phyloP scores from a whole-genome alignment of 2,888 invertebrate species.

The Tenthredo notha region DNA sequence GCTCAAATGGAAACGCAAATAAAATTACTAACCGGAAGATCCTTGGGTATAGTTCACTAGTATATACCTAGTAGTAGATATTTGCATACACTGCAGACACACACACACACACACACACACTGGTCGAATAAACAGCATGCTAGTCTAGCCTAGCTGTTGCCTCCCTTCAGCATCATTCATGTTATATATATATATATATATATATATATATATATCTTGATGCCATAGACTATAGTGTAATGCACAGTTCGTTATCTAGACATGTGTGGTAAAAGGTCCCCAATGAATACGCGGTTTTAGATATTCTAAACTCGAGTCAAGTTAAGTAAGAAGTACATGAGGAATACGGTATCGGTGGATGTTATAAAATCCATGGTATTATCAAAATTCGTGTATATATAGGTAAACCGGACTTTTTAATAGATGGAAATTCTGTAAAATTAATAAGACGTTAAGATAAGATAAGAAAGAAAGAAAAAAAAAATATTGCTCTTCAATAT shows the following conservation, averaged over 20 bases:
- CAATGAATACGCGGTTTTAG: conserved; percentile 19
- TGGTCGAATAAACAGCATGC: not conserved
- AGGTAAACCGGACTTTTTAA: not conserved
- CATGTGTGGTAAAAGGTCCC: conserved; percentile 26
- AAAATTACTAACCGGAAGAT: conserved; percentile 35
- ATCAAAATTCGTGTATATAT: not conserved
- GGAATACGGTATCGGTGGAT: not conserved
- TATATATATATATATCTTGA: not conserved
- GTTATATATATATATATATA: not conserved
- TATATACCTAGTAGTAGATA: not conserved
- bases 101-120: not conserved
- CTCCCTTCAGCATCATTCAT: not conserved
- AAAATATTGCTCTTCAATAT: no score
- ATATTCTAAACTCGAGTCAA: conserved; percentile 34
- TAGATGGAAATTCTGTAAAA: no score
- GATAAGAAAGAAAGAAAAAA: no score
- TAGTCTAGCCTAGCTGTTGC: not conserved
- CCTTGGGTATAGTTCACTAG: not conserved
- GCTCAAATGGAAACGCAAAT: not conserved
- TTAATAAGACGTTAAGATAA: no score
- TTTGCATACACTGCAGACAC: conserved; percentile 12
- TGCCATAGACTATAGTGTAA: not conserved
- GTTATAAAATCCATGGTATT: not conserved
- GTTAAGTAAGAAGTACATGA: not conserved
- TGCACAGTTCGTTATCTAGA: no score